Conservation (phyloP, 1,140 invertebrate genomes). For the Lordiphosa mommai region DNA sequence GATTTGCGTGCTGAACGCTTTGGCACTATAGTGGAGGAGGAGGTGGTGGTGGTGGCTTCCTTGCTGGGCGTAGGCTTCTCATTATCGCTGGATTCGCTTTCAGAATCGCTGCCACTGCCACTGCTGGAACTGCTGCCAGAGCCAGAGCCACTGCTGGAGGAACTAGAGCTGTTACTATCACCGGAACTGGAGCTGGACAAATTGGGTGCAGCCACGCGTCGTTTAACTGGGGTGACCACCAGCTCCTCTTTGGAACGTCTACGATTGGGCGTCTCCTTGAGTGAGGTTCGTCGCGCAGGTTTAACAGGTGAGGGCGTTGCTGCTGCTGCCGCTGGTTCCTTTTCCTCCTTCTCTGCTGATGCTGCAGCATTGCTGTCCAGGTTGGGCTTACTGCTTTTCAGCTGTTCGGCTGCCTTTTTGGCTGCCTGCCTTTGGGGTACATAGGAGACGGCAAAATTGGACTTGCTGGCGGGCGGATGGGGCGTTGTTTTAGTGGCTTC, state of each 20-base stretch:
- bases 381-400: slow-evolving; percentile 88
- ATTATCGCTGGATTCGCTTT: slow-evolving; percentile 46
- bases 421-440: slow-evolving; percentile 94
- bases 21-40: slow-evolving; percentile 40
- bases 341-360: slow-evolving; percentile 14
- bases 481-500: slow-evolving; percentile 14
- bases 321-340: slow-evolving; percentile 5
- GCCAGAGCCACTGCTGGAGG: slow-evolving; percentile 23
- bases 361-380: slow-evolving; percentile 19
- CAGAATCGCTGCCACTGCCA: slow-evolving; percentile 34
- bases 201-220: slow-evolving; percentile 53
- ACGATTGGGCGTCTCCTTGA: slow-evolving; percentile 35
- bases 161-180: slow-evolving; percentile 51
- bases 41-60: background rate
- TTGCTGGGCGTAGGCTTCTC: slow-evolving; percentile 23
- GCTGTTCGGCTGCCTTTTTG: slow-evolving; percentile 93
- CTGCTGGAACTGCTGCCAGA: slow-evolving; percentile 43
- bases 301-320: slow-evolving; percentile 13
- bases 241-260: slow-evolving; percentile 60
- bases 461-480: slow-evolving; percentile 9
- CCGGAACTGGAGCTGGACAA: slow-evolving; percentile 58
- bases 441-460: slow-evolving; percentile 85
- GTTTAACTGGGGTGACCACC: slow-evolving; percentile 30
- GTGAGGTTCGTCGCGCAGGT: slow-evolving; percentile 31
- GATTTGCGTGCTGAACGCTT: slow-evolving; percentile 70